Evolutionary conservation across 2,888 invertebrate genomes (phyloP).

Genomic region (Pachydiplax longipennis): DNA sequence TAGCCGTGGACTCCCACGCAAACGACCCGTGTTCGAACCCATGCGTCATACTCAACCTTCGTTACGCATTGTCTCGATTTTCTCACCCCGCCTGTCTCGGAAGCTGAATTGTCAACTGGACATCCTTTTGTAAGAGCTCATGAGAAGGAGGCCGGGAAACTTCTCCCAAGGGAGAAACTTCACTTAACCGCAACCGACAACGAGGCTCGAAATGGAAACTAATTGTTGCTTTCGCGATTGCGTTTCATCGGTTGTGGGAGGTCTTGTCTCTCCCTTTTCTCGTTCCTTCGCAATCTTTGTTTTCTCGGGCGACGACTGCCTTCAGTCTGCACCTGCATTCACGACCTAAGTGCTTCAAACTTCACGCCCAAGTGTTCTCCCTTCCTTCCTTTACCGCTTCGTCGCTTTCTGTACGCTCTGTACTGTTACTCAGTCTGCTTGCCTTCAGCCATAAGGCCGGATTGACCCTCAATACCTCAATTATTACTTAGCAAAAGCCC

Average conservation of each 20-base stretch:
- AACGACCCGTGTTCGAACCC: not conserved
- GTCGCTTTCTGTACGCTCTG: not conserved
- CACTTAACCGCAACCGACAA: not conserved
- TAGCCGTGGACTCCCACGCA: not conserved
- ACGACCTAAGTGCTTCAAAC: not conserved
- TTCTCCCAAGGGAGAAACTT: not conserved
- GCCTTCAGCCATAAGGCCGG: too few relatives aligned
- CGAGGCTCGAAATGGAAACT: not conserved
- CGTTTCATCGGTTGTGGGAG: not conserved
- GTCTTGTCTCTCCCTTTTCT: not conserved
- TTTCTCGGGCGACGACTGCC: not conserved
- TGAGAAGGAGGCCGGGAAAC: not conserved
- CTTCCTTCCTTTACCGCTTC: not conserved
- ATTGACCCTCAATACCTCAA: too few relatives aligned
- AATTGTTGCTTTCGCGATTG: not conserved
- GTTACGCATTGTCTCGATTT: not conserved
- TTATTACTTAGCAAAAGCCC: too few relatives aligned
- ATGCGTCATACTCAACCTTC: not conserved
- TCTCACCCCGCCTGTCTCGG: not conserved
- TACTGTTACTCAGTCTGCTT: too few relatives aligned
- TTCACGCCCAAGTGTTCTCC: not conserved
- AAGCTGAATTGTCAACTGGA: not conserved
- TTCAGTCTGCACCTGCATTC: not conserved
- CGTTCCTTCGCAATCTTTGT: not conserved
- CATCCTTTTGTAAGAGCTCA: not conserved